A percentile compares a stretch with the other conserved stretches of the same genome.
Conservation (phyloP, 2,113 vertebrate genomes). For the Etheostoma cragini region DNA sequence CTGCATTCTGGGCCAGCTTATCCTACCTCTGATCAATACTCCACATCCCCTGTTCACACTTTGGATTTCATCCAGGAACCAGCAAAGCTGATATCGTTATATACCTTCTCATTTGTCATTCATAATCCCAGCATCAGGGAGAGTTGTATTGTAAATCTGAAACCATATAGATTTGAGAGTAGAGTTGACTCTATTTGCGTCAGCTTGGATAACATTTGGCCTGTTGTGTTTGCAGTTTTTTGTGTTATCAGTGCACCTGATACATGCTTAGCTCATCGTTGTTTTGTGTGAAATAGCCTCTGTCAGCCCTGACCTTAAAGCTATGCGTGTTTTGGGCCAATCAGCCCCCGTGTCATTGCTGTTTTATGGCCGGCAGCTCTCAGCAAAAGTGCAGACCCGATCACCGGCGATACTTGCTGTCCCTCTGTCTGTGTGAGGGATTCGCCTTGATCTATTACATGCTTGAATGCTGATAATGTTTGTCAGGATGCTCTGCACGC, state of each 20-base stretch:
- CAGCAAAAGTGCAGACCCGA: slow-evolving; percentile 45
- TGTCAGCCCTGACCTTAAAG: slow-evolving; percentile 51
- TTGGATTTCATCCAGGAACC: slow-evolving; percentile 58
- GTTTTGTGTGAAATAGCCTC: slow-evolving; percentile 47
- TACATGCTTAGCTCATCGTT: slow-evolving; percentile 51
- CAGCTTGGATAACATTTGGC: background rate
- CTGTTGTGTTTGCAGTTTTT: slow-evolving; percentile 25
- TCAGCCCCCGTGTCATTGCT: slow-evolving; percentile 36
- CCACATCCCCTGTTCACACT: slow-evolving; percentile 46
- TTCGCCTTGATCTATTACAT: slow-evolving; percentile 71
- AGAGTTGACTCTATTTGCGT: background rate
- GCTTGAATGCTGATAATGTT: slow-evolving; percentile 78
- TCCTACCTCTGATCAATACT: slow-evolving; percentile 70
- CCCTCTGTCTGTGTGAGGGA: slow-evolving; percentile 54
- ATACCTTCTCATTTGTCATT: slow-evolving; percentile 43
- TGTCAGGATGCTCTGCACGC: slow-evolving; percentile 69
- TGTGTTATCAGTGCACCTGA: background rate
- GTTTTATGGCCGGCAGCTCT: slow-evolving; percentile 46
- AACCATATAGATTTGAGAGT: slow-evolving; percentile 11
- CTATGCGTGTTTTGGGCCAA: slow-evolving; percentile 6
- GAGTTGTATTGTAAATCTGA: slow-evolving; percentile 32
- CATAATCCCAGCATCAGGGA: slow-evolving; percentile 36
- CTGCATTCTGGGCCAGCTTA: slow-evolving; percentile 60
- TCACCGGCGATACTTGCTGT: slow-evolving; percentile 61
- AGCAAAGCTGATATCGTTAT: slow-evolving; percentile 42